These are phyloP conservation scores for Drosophila varians DNA, from an alignment of 1,140 invertebrate genomes.

Conservation along the genomic window DNA sequence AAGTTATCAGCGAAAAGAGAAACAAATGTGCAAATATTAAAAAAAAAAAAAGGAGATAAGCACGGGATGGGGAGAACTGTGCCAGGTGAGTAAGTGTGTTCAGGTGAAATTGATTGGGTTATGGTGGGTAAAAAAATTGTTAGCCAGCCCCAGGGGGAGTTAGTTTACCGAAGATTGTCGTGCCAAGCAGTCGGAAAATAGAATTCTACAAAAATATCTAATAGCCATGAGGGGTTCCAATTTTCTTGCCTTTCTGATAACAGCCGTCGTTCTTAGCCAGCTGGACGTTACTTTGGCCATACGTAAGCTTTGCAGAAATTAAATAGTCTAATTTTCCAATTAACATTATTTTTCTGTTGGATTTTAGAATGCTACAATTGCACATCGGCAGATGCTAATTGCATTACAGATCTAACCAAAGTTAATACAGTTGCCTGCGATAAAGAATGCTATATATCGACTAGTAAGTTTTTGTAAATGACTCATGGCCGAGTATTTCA, in stretches of 20 bases:
- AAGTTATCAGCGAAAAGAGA: constrained; percentile 57
- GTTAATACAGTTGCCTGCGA: neutral
- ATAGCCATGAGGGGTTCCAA: constrained; percentile 12
- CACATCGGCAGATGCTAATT: neutral
- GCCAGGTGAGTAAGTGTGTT: constrained; percentile 7
- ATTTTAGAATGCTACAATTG: constrained; percentile 11
- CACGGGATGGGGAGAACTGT: constrained; percentile 20
- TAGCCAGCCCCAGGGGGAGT: constrained; percentile 4
- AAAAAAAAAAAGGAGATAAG: constrained; percentile 53
- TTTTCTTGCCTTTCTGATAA: constrained; percentile 21
- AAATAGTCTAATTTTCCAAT: too few relatives aligned
- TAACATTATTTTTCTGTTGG: neutral
- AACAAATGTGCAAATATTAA: constrained; percentile 8
- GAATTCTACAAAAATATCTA: neutral
- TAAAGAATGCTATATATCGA: neutral
- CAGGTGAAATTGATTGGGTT: constrained; percentile 46
- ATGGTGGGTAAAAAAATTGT: constrained; percentile 4
- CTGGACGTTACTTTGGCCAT: constrained; percentile 10
- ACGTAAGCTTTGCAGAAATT: neutral
- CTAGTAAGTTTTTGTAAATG: constrained; percentile 23
- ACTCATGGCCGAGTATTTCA: constrained; percentile 31
- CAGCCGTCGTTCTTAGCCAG: constrained; percentile 17
- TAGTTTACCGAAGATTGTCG: constrained; percentile 41
- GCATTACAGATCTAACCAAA: neutral
- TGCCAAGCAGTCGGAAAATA: constrained; percentile 12